A percentile compares a stretch with the other conserved stretches of the same genome.
Conservation (phyloP, 2,797 vertebrate species). For the Squalus acanthias region DNA sequence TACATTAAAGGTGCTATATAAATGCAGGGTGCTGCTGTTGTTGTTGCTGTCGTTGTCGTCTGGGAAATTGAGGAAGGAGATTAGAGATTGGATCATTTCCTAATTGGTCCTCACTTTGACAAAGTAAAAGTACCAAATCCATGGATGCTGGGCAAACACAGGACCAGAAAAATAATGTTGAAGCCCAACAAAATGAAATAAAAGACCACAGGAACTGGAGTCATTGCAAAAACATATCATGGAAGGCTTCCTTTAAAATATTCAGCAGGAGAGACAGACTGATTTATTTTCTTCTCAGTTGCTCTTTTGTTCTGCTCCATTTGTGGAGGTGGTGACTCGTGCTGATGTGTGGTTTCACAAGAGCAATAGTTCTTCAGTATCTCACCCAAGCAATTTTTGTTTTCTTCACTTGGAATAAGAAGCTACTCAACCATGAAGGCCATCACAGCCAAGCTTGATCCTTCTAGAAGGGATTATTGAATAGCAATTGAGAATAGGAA, state of each 20-base stretch:
- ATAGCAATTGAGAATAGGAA: background rate
- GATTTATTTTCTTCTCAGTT: background rate
- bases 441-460: background rate
- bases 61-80: background rate
- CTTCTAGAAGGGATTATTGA: background rate
- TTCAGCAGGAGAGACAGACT: background rate
- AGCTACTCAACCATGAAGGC: slow-evolving; percentile 2
- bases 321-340: background rate
- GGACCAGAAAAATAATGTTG: background rate
- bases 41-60: background rate
- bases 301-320: background rate
- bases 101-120: background rate
- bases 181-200: background rate
- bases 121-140: background rate
- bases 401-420: background rate
- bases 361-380: background rate
- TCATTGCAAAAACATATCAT: background rate
- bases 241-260: background rate
- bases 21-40: background rate
- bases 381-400: background rate
- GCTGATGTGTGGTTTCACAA: background rate
- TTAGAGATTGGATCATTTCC: background rate
- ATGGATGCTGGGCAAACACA: background rate
- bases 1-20: background rate
- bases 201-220: background rate